A percentile compares a stretch with the other conserved stretches of the same genome.
Evolutionary conservation across 1,140 invertebrate species (phyloP).

Genomic region (Drosophila dunni): DNA sequence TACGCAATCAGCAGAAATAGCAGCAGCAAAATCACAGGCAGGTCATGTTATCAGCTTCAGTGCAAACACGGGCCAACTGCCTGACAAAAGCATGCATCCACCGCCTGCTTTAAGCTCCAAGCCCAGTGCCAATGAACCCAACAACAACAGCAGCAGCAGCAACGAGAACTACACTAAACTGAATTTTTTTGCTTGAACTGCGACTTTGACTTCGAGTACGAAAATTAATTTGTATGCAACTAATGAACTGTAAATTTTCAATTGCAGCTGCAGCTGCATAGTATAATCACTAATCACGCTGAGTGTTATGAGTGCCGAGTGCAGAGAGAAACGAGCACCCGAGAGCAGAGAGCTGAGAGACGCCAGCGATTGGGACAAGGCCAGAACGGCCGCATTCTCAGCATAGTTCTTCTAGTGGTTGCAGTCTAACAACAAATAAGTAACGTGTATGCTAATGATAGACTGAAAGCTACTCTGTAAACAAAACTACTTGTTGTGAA

Average conservation of each 20-base stretch:
- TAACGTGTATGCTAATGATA: not conserved
- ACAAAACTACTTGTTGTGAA: no score
- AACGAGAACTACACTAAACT: not conserved
- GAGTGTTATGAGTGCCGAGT: slow-evolving; percentile 23
- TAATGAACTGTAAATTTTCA: slow-evolving; percentile 55
- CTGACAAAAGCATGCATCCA: slow-evolving; percentile 22
- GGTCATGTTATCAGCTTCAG: slow-evolving; percentile 31
- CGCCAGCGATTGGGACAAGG: slow-evolving; percentile 22
- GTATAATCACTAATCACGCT: slow-evolving; percentile 41
- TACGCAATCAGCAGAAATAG: slow-evolving; percentile 23
- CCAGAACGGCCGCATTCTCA: slow-evolving; percentile 45
- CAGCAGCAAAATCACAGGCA: slow-evolving; percentile 15
- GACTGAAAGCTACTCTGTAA: not conserved
- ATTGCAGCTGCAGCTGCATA: slow-evolving; percentile 44
- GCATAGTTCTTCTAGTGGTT: slow-evolving; percentile 38
- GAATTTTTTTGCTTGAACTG: slow-evolving; percentile 9
- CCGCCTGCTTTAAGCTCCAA: not conserved
- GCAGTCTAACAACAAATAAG: not conserved
- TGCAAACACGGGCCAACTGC: slow-evolving; percentile 22
- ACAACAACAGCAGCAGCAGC: not conserved
- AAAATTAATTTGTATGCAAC: slow-evolving; percentile 42
- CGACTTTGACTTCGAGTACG: slow-evolving; percentile 9
- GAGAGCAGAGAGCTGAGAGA: not conserved
- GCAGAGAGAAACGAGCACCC: not conserved
- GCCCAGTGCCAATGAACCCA: slow-evolving; percentile 10